These are phyloP conservation scores for Corvus hawaiiensis DNA, from an alignment of 2,113 vertebrate genomes.

Conservation along the genomic window DNA sequence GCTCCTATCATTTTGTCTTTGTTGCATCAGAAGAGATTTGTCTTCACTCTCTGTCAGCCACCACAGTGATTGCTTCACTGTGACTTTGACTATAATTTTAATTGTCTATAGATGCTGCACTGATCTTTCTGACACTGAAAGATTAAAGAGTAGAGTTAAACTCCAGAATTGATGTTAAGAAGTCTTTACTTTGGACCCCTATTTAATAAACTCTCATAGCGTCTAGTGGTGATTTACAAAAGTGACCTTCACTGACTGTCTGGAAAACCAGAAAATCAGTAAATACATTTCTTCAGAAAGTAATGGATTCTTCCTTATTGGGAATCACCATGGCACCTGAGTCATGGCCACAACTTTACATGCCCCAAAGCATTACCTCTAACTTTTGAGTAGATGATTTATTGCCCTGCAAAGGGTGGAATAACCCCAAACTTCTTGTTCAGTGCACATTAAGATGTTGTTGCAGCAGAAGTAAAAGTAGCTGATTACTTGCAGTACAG, in stretches of 20 bases:
- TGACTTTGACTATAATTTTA: slow-evolving; percentile 18
- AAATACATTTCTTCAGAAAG: background rate
- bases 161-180: background rate
- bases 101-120: background rate
- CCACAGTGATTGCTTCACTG: background rate
- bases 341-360: background rate
- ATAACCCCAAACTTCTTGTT: background rate
- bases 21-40: background rate
- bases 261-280: background rate
- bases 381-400: background rate
- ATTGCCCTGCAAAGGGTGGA: background rate
- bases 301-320: background rate
- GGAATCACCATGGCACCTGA: background rate
- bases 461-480: background rate
- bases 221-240: background rate
- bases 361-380: background rate
- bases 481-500: background rate
- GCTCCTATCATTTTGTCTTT: background rate
- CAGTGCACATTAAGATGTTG: background rate
- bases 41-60: background rate
- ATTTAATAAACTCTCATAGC: background rate
- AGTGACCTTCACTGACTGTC: background rate
- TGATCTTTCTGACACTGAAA: background rate
- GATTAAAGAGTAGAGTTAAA: background rate
- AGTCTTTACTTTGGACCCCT: background rate